Evolutionary conservation across 2,888 invertebrate species (phyloP).

Genomic region (Nomada ferruginata): DNA sequence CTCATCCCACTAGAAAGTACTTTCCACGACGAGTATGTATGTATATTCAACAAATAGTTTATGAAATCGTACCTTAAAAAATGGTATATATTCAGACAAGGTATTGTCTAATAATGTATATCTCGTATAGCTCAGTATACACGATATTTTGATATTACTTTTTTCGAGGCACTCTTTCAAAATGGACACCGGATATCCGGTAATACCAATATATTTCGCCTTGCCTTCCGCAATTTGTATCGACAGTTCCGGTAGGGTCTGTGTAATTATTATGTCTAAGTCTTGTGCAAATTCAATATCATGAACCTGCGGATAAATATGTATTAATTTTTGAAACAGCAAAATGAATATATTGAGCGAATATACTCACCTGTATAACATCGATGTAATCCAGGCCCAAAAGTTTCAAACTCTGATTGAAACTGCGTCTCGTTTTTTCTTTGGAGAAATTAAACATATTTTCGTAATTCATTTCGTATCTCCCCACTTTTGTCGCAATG

Average conservation of each 20-base stretch:
- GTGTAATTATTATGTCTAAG: constrained; percentile 90
- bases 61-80: constrained; percentile 88
- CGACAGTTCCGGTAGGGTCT: constrained; percentile 93
- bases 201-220: constrained; percentile 93
- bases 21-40: not conserved
- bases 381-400: constrained; percentile 94
- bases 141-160: constrained; percentile 88
- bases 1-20: not conserved
- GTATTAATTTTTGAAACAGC: not conserved
- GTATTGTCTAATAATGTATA: constrained; percentile 92
- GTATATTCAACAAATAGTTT: not conserved
- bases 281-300: constrained; percentile 95
- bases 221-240: constrained; percentile 90
- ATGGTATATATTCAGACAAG: constrained; percentile 89
- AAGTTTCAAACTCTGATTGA: constrained; percentile 90
- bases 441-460: constrained; percentile 95
- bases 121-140: constrained; percentile 91
- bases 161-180: constrained; percentile 90
- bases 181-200: constrained; percentile 92
- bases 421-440: constrained; percentile 90
- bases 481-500: constrained; percentile 96
- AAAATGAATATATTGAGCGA: not conserved
- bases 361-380: constrained; percentile 91
- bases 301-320: constrained; percentile 89
- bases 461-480: constrained; percentile 89